Base-by-base conservation (phyloP, 2,113 vertebrate genomes). In the Uropsilus gracilis region DNA sequence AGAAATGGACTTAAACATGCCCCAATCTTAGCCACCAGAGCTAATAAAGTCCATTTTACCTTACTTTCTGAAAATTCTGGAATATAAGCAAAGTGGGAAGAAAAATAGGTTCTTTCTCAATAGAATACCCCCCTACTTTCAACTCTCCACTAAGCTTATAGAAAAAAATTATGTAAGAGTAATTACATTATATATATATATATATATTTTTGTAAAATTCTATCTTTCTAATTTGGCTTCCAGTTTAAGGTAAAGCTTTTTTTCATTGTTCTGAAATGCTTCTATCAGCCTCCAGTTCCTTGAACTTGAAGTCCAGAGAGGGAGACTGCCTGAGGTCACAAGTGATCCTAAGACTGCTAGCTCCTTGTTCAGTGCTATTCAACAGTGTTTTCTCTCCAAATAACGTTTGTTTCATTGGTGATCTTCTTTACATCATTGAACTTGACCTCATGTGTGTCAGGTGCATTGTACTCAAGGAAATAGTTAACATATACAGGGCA, bases 21-120 rank as follows among this genome's bases (percentile, higher is more conserved):
- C 44, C 85, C 44, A 13, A 26, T 91, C 78, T 90, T 75, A 92
- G 77, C 69, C 92, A 34, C 57, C 89, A 83, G 64, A 94, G 34
- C 39, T 83, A 88, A 91, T 82, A 71, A 78, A 89, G 28, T 61
- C 53, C 46, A 44, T 88, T 94, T 92, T 90, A 72, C 42, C 94
- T 92, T 91, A 92, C 48, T 89, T 90, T 88, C 46, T 96, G 61
- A 71, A 61, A 81, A 77, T 84, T 90, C 71, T 72, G 37, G 34
- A 86, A 59, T 86, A 10, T 68, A 80, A 82, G 37, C 39, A 53
- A 83, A 44, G 16, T 92, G 61, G 76, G 34, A 73, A 66, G 53
- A 64, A 91, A 71, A 55, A 17, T 73, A 59, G 81, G 18, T 92
- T 66, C 50, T 93, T 90, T 86, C 48, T 86, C 86, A 28, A 63